Conservation (phyloP, 2,797 vertebrate species). For the Champsocephalus esox region DNA sequence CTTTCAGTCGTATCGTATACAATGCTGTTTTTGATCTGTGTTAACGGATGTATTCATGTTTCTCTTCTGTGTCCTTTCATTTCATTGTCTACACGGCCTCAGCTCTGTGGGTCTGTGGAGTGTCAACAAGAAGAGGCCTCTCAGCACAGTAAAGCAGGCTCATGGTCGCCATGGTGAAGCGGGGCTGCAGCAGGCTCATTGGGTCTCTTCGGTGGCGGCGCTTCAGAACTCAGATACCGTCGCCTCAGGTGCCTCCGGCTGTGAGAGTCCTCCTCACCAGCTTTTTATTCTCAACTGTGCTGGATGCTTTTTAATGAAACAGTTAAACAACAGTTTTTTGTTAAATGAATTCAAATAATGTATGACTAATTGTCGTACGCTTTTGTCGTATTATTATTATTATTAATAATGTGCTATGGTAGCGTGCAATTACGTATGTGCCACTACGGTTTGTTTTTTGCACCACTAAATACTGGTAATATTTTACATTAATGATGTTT, state of each 20-base stretch:
- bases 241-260: slow-evolving; percentile 90
- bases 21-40: neutral
- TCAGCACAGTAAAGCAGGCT: slow-evolving; percentile 87
- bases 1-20: neutral
- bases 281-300: slow-evolving; percentile 18
- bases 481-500: too few species aligned
- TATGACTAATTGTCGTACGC: neutral
- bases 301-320: neutral
- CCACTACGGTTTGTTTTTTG: too few species aligned
- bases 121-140: slow-evolving; percentile 94
- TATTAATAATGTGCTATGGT: too few species aligned
- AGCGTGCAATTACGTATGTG: too few species aligned
- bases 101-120: slow-evolving; percentile 94
- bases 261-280: slow-evolving; percentile 65
- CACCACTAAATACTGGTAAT: too few species aligned
- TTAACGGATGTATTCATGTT: slow-evolving; percentile 18
- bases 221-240: slow-evolving; percentile 93
- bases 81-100: slow-evolving; percentile 76
- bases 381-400: too few species aligned
- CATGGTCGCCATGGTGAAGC: slow-evolving; percentile 86
- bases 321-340: neutral
- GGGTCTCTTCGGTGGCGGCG: slow-evolving; percentile 91
- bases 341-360: neutral
- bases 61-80: slow-evolving; percentile 9
- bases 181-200: slow-evolving; percentile 90